Conservation (phyloP, 2,888 invertebrate genomes). For the Apoda limacodes region DNA sequence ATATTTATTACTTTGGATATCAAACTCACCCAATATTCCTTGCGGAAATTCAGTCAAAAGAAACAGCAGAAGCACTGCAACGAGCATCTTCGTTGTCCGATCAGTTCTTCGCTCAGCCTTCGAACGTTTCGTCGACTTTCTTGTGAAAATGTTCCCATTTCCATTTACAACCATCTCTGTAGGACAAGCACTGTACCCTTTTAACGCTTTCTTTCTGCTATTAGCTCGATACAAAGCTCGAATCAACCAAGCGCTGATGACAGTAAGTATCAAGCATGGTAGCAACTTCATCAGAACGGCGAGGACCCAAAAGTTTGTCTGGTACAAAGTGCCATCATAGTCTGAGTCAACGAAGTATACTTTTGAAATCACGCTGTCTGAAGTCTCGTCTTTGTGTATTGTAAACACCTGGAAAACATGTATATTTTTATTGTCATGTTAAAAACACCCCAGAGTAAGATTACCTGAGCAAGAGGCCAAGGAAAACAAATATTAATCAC, state of each 20-base stretch:
- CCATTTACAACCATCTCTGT: constrained; percentile 40
- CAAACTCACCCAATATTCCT: constrained; percentile 76
- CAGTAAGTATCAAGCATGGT: constrained; percentile 82
- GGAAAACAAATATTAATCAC: too few species aligned
- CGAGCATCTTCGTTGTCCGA: constrained; percentile 89
- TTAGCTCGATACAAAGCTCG: constrained; percentile 78
- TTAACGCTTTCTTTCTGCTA: constrained; percentile 72
- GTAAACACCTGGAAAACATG: constrained; percentile 50
- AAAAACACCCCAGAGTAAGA: too few species aligned
- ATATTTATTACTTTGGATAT: too few species aligned
- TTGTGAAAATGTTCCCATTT: constrained; percentile 49
- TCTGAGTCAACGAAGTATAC: constrained; percentile 67
- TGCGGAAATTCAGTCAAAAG: constrained; percentile 92
- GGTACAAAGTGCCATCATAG: constrained; percentile 71
- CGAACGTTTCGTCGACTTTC: constrained; percentile 48
- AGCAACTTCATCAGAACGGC: constrained; percentile 83
- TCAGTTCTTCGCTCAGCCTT: constrained; percentile 69
- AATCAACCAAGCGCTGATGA: constrained; percentile 79
- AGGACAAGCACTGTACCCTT: constrained; percentile 57
- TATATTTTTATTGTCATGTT: neutral
- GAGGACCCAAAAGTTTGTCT: constrained; percentile 85
- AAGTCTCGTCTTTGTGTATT: constrained; percentile 37
- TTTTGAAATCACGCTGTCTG: constrained; percentile 34
- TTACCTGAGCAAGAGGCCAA: too few species aligned
- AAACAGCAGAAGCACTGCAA: constrained; percentile 88